A percentile compares a stretch with the other conserved stretches of the same genome.
These are phyloP conservation scores for Hipposideros armiger DNA, from an alignment of 2,113 vertebrate genomes.

Conservation along the genomic window DNA sequence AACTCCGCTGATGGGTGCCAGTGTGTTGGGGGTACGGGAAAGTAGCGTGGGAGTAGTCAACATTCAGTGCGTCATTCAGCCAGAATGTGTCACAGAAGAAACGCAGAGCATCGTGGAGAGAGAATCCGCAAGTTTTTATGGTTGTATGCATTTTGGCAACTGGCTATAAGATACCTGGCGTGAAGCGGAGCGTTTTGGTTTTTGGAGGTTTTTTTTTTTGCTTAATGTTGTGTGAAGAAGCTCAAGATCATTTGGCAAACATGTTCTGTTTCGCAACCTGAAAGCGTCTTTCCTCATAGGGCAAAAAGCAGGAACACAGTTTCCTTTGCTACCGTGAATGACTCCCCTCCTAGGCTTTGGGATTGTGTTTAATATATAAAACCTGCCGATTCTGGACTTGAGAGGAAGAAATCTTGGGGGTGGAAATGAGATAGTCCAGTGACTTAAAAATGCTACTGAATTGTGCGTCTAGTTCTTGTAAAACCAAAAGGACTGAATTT, in stretches of 20 bases:
- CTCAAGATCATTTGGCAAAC: constrained; percentile 70
- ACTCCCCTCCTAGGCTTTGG: background rate
- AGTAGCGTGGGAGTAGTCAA: background rate
- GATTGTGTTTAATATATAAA: constrained; percentile 15
- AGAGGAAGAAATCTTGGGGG: background rate
- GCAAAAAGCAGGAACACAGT: constrained; percentile 44
- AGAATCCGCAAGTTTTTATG: background rate
- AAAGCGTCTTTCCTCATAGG: constrained; percentile 59
- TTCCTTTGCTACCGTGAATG: constrained; percentile 58
- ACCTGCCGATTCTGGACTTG: background rate
- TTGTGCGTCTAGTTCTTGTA: background rate
- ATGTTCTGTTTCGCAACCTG: background rate
- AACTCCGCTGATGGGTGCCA: background rate
- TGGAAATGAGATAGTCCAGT: background rate
- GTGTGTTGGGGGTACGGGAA: background rate
- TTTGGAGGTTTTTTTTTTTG: background rate
- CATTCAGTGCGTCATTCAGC: background rate
- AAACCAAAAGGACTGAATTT: background rate
- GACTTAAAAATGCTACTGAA: background rate
- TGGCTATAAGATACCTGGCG: constrained; percentile 31
- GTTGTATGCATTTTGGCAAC: background rate
- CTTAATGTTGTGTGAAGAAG: constrained; percentile 55
- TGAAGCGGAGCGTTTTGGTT: constrained; percentile 1
- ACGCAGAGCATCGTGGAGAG: background rate
- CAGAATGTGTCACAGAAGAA: background rate